Percentiles rank a stretch among this genome's conserved stretches.
Conservation (phyloP, 2,888 invertebrate genomes). For the Agrenia bidenticulata region DNA sequence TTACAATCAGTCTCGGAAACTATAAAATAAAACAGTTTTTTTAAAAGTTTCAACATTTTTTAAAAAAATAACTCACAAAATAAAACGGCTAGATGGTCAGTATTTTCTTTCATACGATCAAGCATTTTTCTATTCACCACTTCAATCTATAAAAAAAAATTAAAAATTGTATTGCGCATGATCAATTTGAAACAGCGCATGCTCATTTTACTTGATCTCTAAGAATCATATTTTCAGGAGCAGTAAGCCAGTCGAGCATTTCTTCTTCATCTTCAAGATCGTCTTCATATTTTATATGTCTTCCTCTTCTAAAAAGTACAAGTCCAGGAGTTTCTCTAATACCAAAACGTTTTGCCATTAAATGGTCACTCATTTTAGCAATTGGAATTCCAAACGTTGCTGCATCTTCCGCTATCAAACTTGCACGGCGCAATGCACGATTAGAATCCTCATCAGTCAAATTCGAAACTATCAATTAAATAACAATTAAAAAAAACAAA, state of each 20-base stretch:
- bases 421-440: conserved; percentile 41
- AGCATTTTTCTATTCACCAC: conserved; percentile 91
- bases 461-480: conserved; percentile 24
- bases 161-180: neutral
- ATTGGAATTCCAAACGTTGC: conserved; percentile 87
- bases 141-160: conserved; percentile 63
- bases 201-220: conserved; percentile 68
- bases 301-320: conserved; percentile 85
- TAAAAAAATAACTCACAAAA: conserved; percentile 62
- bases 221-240: conserved; percentile 90
- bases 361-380: conserved; percentile 79
- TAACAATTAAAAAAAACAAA: neutral
- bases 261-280: conserved; percentile 88
- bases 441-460: conserved; percentile 20
- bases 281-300: conserved; percentile 87
- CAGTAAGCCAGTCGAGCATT: conserved; percentile 86
- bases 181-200: too few species aligned
- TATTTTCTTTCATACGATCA: conserved; percentile 81
- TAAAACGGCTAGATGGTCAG: conserved; percentile 87
- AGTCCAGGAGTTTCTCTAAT: conserved; percentile 81
- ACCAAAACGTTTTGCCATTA: conserved; percentile 80
- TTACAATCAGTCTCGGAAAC: conserved; percentile 89
- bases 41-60: neutral
- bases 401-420: conserved; percentile 59
- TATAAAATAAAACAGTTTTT: conserved; percentile 56